These are phyloP conservation scores for Alauda arvensis DNA, from an alignment of 2,797 vertebrate genomes.

Conservation along the genomic window DNA sequence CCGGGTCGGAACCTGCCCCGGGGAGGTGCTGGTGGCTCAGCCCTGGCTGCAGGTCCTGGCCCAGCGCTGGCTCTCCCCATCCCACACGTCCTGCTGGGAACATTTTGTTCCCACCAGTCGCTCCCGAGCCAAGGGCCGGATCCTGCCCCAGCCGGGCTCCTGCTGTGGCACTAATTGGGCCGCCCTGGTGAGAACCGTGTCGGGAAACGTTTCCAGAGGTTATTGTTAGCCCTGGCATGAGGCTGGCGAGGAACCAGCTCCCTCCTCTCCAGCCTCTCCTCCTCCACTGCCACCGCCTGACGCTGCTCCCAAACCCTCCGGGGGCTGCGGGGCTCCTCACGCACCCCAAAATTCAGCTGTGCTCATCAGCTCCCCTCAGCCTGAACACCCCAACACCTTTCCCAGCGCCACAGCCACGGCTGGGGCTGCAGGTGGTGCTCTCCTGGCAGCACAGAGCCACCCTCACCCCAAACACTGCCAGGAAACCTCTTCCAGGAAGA, in stretches of 20 bases:
- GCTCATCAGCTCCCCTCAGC: background rate
- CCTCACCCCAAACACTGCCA: background rate
- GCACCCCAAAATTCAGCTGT: background rate
- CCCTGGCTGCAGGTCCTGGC: background rate
- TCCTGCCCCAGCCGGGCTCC: slow-evolving; percentile 40
- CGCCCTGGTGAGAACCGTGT: slow-evolving; percentile 19
- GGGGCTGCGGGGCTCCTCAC: background rate
- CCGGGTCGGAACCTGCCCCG: fast-evolving
- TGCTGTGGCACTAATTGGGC: slow-evolving; percentile 58
- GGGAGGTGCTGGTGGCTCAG: background rate
- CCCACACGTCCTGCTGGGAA: slow-evolving; percentile 4
- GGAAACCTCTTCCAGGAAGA: slow-evolving; percentile 34
- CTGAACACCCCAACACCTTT: background rate
- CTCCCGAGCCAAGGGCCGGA: background rate
- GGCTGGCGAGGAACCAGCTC: slow-evolving; percentile 46
- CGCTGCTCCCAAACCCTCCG: background rate
- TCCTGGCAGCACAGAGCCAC: background rate
- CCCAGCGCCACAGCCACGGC: fast-evolving
- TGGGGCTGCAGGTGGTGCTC: background rate
- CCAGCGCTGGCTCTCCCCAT: background rate
- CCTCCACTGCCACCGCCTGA: background rate
- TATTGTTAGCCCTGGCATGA: slow-evolving; percentile 50
- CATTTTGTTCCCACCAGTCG: slow-evolving; percentile 17
- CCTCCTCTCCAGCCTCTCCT: slow-evolving; percentile 18
- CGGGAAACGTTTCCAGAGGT: slow-evolving; percentile 14